Conservation (phyloP, 2,797 vertebrate species). For the Erithacus rubecula region DNA sequence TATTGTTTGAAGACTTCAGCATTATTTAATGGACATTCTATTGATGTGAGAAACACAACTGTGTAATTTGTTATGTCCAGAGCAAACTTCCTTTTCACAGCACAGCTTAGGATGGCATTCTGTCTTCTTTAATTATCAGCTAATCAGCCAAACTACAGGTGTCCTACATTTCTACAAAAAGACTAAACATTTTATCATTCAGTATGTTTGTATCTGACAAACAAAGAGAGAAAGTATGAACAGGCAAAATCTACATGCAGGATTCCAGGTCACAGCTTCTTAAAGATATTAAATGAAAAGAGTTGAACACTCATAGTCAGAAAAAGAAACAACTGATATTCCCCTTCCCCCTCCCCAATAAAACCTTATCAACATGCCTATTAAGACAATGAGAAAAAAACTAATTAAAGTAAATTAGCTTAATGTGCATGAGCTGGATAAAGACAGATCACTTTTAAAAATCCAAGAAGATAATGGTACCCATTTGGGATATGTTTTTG, state of each 20-base stretch:
- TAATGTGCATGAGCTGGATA: slow-evolving; percentile 80
- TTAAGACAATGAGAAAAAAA: slow-evolving; percentile 80
- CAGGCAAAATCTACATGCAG: not conserved
- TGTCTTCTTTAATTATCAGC: slow-evolving; percentile 55
- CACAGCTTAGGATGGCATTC: slow-evolving; percentile 6
- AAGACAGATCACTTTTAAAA: slow-evolving; percentile 82
- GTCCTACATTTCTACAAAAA: slow-evolving; percentile 4
- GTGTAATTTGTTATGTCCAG: slow-evolving; percentile 49
- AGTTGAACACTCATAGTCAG: slow-evolving; percentile 66
- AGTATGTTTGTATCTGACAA: not conserved
- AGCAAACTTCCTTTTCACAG: slow-evolving; percentile 25
- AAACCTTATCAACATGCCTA: slow-evolving; percentile 74
- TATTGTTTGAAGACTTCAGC: not conserved
- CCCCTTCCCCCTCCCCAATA: not conserved
- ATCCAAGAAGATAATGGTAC: slow-evolving; percentile 81
- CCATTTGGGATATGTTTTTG: slow-evolving; percentile 84
- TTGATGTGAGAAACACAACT: slow-evolving; percentile 3
- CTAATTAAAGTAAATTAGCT: slow-evolving; percentile 86
- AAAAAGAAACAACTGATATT: slow-evolving; percentile 42
- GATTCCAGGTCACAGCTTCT: slow-evolving; percentile 37
- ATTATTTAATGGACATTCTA: not conserved
- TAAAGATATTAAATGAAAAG: slow-evolving; percentile 51
- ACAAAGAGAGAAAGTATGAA: not conserved
- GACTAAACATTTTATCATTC: not conserved
- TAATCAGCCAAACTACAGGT: slow-evolving; percentile 54